phyloP scores from a whole-genome alignment of 2,797 vertebrate species.

The Chromobotia macracanthus region DNA sequence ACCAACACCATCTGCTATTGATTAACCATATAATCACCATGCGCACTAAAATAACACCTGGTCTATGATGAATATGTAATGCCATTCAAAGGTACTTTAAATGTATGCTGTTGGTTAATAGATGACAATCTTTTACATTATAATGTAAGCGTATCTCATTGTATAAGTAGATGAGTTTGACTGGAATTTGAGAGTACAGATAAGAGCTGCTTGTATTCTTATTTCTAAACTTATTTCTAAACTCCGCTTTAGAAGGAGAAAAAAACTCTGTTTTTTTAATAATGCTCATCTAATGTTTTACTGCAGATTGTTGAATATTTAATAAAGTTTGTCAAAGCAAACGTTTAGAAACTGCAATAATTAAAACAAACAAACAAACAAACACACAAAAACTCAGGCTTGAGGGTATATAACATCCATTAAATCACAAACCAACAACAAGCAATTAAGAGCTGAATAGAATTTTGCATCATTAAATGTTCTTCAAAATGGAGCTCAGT shows the following conservation, averaged over 20 bases:
- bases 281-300: not conserved
- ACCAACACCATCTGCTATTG: not conserved
- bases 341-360: not conserved
- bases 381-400: too few species aligned
- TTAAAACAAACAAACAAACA: not conserved
- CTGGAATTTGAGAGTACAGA: not conserved
- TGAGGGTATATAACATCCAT: not conserved
- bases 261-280: not conserved
- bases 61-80: not conserved
- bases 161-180: not conserved
- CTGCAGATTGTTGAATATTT: too few species aligned
- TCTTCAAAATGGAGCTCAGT: not conserved
- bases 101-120: not conserved
- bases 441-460: not conserved
- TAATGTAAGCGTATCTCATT: not conserved
- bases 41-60: slow-evolving; percentile 2
- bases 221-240: too few species aligned
- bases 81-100: not conserved
- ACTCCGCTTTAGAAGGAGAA: too few species aligned
- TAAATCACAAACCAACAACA: not conserved
- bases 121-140: not conserved
- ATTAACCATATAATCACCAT: not conserved
- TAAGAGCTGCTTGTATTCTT: too few species aligned
- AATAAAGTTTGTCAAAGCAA: not conserved
- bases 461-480: not conserved